Evolutionary conservation across 1,140 invertebrate genomes (phyloP), one percentile per base, ranked within the genome.

Genomic region (Nasonia vitripennis): DNA sequence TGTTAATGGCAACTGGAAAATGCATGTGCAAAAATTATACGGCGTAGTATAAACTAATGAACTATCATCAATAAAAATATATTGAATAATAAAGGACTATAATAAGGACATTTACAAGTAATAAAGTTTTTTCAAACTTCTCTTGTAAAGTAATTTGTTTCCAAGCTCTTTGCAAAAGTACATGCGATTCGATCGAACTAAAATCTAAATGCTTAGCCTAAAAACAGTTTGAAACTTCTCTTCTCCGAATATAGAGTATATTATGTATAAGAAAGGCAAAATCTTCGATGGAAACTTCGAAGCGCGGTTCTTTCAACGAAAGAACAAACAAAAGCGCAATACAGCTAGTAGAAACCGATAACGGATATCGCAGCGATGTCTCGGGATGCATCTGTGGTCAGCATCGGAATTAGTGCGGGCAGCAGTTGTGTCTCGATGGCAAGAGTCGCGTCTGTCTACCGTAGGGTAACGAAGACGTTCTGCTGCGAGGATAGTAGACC

Each of bases 401-500:
- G 2, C 74, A 77, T 10, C 1, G 68, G n/a, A 27, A 5, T 81
- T 55, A 62, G 31, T 75, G 31, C 14, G 55, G 62, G 62, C 80
- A 83, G 75, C 81, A 83, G 1, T 71, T 45, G 0, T 68, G 75
- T 48, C 81, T 73, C 1, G 67, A 0, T 27, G 70, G 75, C 5
- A 48, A 23, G 0, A 74, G 1, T 11, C 81, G 71, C 0, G 68
- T 31, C 51, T 83, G 75, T 3, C 80, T 78, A 31, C 23, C 51
- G 51, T 81, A 67, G 17, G 9, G 55, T 2, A 31, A 27, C 6
- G 83, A 48, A 34, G 48, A 12, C 12, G 37, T 55, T 17, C 14
- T 48, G 70, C 83, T 74, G 2, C 78, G 62, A 20, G 84, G 84
- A n/a, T 85, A 85, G 62, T 85, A 85, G 31, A 85, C 71, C 23